A percentile compares a stretch with the other conserved stretches of the same genome.
Conservation (phyloP, 2,113 vertebrate genomes). For the Athene cunicularia region DNA sequence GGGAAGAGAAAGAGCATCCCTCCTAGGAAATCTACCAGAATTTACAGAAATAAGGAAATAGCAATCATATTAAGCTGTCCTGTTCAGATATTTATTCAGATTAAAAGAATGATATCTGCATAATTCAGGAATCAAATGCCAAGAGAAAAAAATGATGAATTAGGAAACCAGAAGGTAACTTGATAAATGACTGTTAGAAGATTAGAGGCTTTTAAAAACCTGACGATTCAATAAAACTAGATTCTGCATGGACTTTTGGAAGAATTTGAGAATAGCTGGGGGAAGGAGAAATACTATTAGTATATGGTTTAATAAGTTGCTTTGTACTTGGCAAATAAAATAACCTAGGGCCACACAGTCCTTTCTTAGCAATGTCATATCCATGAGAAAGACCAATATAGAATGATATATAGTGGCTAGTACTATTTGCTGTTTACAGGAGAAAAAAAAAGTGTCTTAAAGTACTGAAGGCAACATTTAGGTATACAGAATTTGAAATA, state of each 20-base stretch:
- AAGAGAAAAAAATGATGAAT: background rate
- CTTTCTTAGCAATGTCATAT: background rate
- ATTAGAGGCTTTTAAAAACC: background rate
- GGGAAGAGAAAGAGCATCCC: background rate
- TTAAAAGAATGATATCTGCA: background rate
- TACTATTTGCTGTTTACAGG: background rate
- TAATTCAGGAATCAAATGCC: background rate
- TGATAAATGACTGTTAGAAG: background rate
- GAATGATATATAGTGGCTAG: background rate
- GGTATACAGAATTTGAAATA: background rate
- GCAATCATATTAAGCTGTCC: background rate
- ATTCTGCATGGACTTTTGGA: background rate
- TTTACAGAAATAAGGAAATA: conserved; percentile 21
- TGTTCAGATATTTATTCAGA: conserved; percentile 18
- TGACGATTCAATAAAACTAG: background rate
- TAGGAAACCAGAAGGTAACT: background rate
- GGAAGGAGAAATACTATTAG: background rate
- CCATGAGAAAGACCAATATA: background rate
- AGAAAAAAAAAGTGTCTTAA: background rate
- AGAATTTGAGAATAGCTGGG: background rate
- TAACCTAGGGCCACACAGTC: background rate
- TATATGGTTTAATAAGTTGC: background rate
- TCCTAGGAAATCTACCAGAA: conserved; percentile 6
- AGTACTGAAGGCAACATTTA: background rate
- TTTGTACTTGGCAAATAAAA: background rate